phyloP scores from a whole-genome alignment of 2,113 vertebrate genomes.

The Anguilla japonica region DNA sequence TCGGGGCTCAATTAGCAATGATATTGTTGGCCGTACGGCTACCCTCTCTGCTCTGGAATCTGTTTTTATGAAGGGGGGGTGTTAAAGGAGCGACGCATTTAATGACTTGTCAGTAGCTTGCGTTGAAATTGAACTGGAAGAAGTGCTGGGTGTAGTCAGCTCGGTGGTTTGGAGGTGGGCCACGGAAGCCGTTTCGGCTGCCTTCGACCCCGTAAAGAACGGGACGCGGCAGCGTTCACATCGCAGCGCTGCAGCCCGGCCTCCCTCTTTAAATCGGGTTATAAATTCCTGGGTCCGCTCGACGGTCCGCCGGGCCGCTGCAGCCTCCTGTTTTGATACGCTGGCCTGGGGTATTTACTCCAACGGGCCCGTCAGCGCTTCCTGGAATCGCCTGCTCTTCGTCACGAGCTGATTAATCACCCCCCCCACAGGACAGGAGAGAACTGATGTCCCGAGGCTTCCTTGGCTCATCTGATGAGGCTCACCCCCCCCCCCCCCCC shows the following conservation, averaged over 20 bases:
- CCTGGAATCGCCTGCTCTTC: not conserved
- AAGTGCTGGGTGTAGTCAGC: not conserved
- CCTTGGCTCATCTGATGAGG: not conserved
- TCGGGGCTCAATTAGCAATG: not conserved
- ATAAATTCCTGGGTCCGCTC: not conserved
- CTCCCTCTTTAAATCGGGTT: not conserved
- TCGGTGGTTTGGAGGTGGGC: not conserved
- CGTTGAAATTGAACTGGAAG: not conserved
- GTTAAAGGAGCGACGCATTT: not conserved
- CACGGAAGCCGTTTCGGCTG: not conserved
- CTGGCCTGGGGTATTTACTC: not conserved
- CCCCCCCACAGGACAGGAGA: not conserved
- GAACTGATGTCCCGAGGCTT: not conserved
- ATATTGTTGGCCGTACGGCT: not conserved
- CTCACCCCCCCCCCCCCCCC: not conserved
- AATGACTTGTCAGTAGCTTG: not conserved
- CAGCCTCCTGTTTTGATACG: not conserved
- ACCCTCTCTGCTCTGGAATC: not conserved
- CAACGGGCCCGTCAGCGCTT: not conserved
- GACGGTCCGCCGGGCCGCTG: not conserved
- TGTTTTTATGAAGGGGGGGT: not conserved
- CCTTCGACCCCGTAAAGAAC: not conserved
- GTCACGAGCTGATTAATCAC: not conserved
- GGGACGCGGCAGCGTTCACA: not conserved
- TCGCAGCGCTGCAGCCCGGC: not conserved